phyloP scores from a whole-genome alignment of 2,797 vertebrate species.

The Micropoecilia bifurca region DNA sequence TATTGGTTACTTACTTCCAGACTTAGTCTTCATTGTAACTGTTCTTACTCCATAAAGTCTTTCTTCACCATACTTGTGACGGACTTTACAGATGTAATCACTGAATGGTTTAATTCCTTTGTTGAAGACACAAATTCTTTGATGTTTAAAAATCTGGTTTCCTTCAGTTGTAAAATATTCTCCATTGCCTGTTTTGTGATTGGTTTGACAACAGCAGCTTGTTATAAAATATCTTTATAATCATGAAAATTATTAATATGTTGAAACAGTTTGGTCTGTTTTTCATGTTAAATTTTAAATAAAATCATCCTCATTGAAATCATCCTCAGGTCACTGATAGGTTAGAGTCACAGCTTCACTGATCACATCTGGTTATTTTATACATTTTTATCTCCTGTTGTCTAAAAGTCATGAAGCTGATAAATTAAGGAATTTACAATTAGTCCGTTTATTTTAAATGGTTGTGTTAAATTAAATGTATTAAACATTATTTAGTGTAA shows the following conservation, averaged over 20 bases:
- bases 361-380: not conserved
- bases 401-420: not conserved
- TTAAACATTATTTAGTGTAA: not conserved
- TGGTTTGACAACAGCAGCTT: not conserved
- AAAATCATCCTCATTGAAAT: not conserved
- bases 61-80: accelerated
- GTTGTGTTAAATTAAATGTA: not conserved
- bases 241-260: not conserved
- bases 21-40: accelerated
- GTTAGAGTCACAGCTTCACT: not conserved
- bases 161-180: accelerated
- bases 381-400: not conserved
- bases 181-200: not conserved
- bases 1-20: slow-evolving; percentile 11
- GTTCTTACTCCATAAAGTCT: accelerated
- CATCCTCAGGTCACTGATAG: not conserved
- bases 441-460: not conserved
- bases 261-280: not conserved
- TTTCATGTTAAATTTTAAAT: not conserved
- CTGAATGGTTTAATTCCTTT: not conserved
- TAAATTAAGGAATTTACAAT: not conserved
- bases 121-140: accelerated
- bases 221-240: not conserved
- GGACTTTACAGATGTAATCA: accelerated
- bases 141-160: accelerated